Evolutionary conservation across 2,113 vertebrate genomes (phyloP), one percentile per base, ranked within the genome.

Genomic region (Vireo altiloquus): DNA sequence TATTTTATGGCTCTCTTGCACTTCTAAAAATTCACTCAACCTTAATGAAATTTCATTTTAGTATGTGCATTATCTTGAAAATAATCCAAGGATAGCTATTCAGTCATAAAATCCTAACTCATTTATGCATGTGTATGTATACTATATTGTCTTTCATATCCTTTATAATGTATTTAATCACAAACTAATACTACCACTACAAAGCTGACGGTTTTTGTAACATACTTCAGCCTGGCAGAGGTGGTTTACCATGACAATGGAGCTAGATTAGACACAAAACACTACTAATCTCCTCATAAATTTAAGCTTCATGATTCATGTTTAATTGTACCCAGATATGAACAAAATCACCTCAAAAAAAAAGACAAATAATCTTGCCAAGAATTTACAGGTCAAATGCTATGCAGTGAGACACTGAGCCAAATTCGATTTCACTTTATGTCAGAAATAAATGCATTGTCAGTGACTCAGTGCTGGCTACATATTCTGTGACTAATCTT

Each of bases 401-500:
- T 94, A 86, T 87, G 72, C 90, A 96, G 86, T 88, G 84, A 95
- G 94, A 95, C 87, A 96, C 92, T 98, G 98, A 98, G 97, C 97
- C 97, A 98, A 98, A 98, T 98, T 98, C 89, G 17, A 79, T 98
- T 99, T 98, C 96, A 97, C 97, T 98, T 98, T 97, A 98, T 98
- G 97, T 98, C 97, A 98, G 97, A 98, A 98, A 97, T 98, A 98
- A 98, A 98, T 98, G 97, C 87, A 96, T 97, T 97, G 97, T 92
- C 97, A 98, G 96, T 98, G 98, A 98, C 97, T 99, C 98, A 98
- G 97, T 95, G 96, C 97, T 98, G 98, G 98, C 98, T 93, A 87
- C 92, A 61, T 96, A 95, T 87, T 97, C 98, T 97, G 98, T 99
- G 98, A 99, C 98, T 98, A 99, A 99, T 98, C 92, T 96, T 95